These are phyloP conservation scores for Dascyllus trimaculatus DNA, from an alignment of 2,113 vertebrate genomes.

Conservation along the genomic window DNA sequence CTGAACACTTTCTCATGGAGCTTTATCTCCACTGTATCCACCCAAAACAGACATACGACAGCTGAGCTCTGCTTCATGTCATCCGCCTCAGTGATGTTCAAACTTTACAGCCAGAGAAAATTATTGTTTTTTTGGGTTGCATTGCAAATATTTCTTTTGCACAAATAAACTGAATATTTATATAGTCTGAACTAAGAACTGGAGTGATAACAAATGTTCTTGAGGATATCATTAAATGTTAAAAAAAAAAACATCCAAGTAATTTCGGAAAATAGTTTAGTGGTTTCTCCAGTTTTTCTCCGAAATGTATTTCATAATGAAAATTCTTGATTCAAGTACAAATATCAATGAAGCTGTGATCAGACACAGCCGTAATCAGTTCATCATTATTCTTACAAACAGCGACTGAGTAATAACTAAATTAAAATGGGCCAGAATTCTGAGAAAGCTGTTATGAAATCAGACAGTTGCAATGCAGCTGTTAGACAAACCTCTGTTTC, in stretches of 20 bases:
- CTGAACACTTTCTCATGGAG: conserved; percentile 33
- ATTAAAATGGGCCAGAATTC: background rate
- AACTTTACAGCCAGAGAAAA: conserved; percentile 4
- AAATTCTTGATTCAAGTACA: background rate
- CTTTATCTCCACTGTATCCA: conserved; percentile 33
- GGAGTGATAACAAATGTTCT: background rate
- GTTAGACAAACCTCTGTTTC: background rate
- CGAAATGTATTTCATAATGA: too few species aligned
- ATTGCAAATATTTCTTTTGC: background rate
- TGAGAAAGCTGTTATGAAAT: background rate
- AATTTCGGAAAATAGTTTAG: too few species aligned
- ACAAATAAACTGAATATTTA: background rate
- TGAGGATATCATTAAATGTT: background rate
- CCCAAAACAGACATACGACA: conserved; percentile 18
- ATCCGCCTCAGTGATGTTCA: conserved; percentile 15
- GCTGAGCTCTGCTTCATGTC: conserved; percentile 44
- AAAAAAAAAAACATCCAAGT: too few species aligned
- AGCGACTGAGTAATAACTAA: background rate
- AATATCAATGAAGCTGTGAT: conserved; percentile 23
- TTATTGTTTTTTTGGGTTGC: background rate
- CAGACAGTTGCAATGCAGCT: background rate
- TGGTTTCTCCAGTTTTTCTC: too few species aligned
- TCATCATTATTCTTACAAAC: conserved; percentile 19
- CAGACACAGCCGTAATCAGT: conserved; percentile 10
- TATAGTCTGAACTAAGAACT: too few species aligned